Conservation (phyloP, 2,797 vertebrate species). For the Gallinago nigripennis region DNA sequence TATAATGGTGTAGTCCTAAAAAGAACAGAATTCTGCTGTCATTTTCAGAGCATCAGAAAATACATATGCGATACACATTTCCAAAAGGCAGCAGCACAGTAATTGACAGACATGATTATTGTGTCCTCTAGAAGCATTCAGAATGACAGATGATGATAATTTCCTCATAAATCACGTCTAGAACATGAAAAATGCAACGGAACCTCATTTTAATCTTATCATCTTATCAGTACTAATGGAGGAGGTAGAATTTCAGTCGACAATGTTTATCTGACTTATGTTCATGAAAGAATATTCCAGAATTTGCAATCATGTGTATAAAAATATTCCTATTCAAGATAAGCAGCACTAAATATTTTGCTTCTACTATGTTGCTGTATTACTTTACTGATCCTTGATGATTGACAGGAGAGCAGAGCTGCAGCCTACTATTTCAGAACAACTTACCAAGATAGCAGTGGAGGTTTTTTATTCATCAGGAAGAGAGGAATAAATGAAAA, state of each 20-base stretch:
- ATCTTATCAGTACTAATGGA: background rate
- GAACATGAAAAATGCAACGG: slow-evolving; percentile 16
- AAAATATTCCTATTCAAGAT: background rate
- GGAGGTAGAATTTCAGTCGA: background rate
- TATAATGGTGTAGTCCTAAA: background rate
- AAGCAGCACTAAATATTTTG: background rate
- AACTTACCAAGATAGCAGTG: background rate
- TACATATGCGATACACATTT: background rate
- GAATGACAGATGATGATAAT: slow-evolving; percentile 19
- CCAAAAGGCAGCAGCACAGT: background rate
- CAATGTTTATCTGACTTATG: background rate
- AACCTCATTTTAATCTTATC: background rate
- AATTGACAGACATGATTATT: slow-evolving; percentile 46
- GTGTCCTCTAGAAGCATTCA: slow-evolving; percentile 32
- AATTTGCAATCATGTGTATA: background rate
- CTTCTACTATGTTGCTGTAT: background rate
- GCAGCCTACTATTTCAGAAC: background rate
- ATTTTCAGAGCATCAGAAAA: slow-evolving; percentile 4
- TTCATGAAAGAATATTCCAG: background rate
- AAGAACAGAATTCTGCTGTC: background rate
- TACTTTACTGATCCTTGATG: background rate
- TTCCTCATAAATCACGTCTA: slow-evolving; percentile 36
- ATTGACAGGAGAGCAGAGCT: background rate
- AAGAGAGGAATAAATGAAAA: background rate
- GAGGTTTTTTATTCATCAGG: background rate